These are phyloP conservation scores for Glossophaga mutica DNA, from an alignment of 2,797 vertebrate species.

Conservation along the genomic window DNA sequence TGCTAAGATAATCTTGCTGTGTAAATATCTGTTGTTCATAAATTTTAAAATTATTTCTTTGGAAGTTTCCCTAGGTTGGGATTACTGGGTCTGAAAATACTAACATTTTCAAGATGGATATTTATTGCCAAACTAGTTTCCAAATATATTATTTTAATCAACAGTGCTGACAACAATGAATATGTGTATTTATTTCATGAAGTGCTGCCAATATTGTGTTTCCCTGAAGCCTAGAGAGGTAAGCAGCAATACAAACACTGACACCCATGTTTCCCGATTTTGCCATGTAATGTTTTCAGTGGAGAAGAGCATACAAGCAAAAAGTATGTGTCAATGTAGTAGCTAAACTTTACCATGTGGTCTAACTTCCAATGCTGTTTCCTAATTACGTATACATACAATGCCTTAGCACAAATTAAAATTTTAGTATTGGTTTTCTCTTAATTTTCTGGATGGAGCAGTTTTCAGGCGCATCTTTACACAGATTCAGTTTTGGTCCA, in stretches of 20 bases:
- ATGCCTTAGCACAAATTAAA: neutral
- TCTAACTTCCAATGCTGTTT: neutral
- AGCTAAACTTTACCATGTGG: neutral
- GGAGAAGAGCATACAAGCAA: neutral
- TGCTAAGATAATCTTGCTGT: neutral
- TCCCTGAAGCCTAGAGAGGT: neutral
- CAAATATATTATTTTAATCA: slow-evolving; percentile 11
- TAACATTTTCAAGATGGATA: neutral
- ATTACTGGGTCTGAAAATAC: slow-evolving; percentile 8
- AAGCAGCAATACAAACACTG: neutral
- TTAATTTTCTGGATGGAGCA: neutral
- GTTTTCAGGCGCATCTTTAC: neutral
- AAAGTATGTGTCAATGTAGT: neutral
- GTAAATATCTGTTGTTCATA: neutral
- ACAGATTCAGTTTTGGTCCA: neutral
- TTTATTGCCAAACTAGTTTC: neutral
- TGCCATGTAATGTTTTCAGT: neutral
- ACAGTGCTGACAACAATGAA: neutral
- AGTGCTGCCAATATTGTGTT: neutral
- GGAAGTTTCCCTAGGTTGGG: neutral
- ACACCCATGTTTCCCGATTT: neutral
- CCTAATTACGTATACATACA: neutral
- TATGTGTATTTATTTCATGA: neutral
- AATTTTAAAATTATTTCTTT: neutral
- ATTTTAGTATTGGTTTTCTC: neutral